phyloP scores from a whole-genome alignment of 2,888 invertebrate genomes.

The Seladonia tumulorum region DNA sequence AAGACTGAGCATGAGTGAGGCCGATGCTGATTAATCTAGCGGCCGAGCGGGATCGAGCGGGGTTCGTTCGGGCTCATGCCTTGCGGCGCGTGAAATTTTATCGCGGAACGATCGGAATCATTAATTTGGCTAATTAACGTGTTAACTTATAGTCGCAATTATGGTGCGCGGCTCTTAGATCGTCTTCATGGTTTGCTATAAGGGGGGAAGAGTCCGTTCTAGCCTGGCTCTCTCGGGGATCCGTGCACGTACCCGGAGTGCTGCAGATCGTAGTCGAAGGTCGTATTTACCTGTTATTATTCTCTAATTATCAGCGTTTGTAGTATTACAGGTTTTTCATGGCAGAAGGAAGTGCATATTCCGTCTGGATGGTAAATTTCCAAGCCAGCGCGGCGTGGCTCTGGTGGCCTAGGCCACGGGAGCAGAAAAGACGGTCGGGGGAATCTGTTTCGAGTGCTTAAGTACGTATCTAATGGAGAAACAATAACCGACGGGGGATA shows the following conservation, averaged over 20 bases:
- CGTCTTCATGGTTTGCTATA: conserved; percentile 24
- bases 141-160: conserved; percentile 36
- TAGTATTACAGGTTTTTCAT: conserved; percentile 19
- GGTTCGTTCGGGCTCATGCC: conserved; percentile 21
- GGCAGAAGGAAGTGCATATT: conserved; percentile 10
- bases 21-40: conserved; percentile 47
- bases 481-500: conserved; percentile 68
- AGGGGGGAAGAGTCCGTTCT: background rate
- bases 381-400: background rate
- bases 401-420: background rate
- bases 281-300: conserved; percentile 45
- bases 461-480: conserved; percentile 75
- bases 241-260: background rate
- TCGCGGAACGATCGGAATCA: conserved; percentile 33
- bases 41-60: background rate
- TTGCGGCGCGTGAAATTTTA: conserved; percentile 43
- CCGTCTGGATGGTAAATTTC: conserved; percentile 28
- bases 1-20: conserved; percentile 27
- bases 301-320: conserved; percentile 40
- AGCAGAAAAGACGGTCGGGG: background rate
- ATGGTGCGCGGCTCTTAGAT: conserved; percentile 9
- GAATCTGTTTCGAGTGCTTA: conserved; percentile 37
- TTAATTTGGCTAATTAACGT: conserved; percentile 45
- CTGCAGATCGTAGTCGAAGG: background rate
- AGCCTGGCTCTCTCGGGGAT: background rate